Percentiles rank a stretch among this genome's conserved stretches.
These are phyloP conservation scores for Sarcophaga rosellei DNA, from an alignment of 2,888 invertebrate genomes.

Conservation along the genomic window DNA sequence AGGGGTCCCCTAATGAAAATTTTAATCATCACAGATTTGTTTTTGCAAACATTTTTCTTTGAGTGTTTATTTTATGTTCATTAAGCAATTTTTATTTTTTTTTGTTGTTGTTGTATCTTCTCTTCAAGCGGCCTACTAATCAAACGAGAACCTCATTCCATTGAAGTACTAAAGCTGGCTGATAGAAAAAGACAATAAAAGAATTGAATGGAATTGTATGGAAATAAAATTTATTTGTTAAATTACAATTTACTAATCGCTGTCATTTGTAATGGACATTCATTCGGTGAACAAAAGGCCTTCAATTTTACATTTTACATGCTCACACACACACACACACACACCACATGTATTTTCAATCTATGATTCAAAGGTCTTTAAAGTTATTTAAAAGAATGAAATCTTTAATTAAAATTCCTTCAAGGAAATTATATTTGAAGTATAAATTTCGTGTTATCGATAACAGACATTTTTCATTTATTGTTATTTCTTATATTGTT, in stretches of 20 bases:
- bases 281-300: background rate
- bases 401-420: no score
- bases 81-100: background rate
- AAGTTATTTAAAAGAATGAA: no score
- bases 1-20: background rate
- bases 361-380: no score
- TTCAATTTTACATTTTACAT: no score
- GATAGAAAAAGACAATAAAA: background rate
- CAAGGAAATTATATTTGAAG: no score
- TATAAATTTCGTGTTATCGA: no score
- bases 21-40: background rate
- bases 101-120: background rate
- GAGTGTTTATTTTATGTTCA: background rate
- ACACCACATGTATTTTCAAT: no score
- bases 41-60: background rate
- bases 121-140: background rate
- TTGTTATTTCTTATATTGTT: no score
- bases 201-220: conserved; percentile 1
- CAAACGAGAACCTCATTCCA: conserved; percentile 5
- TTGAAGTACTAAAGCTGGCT: background rate
- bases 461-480: no score
- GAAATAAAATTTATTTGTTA: conserved; percentile 50
- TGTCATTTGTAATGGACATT: conserved; percentile 37
- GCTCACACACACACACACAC: no score
- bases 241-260: conserved; percentile 57